Conservation (phyloP, 2,113 vertebrate species). For the Hassar affinis region DNA sequence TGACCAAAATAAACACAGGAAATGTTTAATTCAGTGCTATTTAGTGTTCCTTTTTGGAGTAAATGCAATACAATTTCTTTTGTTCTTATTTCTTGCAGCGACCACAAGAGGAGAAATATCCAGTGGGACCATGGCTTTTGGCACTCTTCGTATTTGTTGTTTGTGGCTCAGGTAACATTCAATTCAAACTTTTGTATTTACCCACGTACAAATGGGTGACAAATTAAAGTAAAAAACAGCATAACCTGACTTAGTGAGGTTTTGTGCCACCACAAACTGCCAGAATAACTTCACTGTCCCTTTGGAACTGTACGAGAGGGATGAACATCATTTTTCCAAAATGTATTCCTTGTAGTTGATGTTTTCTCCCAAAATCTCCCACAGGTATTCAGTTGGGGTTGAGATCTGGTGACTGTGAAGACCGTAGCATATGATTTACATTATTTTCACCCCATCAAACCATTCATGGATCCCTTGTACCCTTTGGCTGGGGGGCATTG, state of each 20-base stretch:
- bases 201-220: background rate
- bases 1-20: background rate
- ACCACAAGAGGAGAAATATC: constrained; percentile 81
- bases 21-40: background rate
- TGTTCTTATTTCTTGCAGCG: constrained; percentile 64
- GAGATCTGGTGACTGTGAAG: background rate
- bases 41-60: background rate
- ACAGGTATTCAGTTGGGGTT: background rate
- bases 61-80: background rate
- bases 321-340: background rate
- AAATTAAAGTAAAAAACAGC: background rate
- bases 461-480: background rate
- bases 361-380: background rate
- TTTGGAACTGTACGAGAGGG: background rate
- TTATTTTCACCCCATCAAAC: background rate
- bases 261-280: no score
- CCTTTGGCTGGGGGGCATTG: background rate
- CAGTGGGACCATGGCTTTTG: constrained; percentile 80
- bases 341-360: background rate
- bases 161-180: constrained; percentile 79
- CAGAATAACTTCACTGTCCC: background rate
- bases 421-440: background rate
- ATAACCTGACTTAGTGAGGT: background rate
- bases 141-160: constrained; percentile 82
- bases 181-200: background rate